Evolutionary conservation across 2,888 invertebrate genomes (phyloP).

Genomic region (Pollenia griseotomentosa): DNA sequence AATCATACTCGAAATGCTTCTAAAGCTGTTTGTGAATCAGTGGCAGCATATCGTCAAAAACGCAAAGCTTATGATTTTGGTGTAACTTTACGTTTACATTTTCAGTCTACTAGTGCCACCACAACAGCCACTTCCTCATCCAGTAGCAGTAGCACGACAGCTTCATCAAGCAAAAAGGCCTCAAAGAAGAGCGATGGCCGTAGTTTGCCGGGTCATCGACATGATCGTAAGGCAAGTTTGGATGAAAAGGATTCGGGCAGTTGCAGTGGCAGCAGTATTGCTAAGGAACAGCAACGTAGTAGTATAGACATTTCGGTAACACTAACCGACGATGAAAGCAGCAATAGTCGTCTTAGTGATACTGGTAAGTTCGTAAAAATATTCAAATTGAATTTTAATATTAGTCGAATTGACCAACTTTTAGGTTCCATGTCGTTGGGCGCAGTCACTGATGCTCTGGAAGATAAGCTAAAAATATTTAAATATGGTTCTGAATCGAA

Average conservation of each 20-base stretch:
- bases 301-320: constrained; percentile 82
- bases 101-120: constrained; percentile 80
- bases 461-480: constrained; percentile 81
- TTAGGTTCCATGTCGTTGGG: constrained; percentile 92
- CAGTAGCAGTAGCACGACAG: constrained; percentile 76
- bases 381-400: not conserved
- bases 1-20: constrained; percentile 65
- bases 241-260: constrained; percentile 81
- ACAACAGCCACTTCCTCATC: constrained; percentile 73
- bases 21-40: constrained; percentile 60
- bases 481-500: constrained; percentile 86
- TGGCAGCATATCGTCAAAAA: constrained; percentile 77
- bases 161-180: constrained; percentile 65
- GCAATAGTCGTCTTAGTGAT: constrained; percentile 82
- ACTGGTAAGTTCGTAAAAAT: constrained; percentile 79
- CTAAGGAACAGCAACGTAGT: constrained; percentile 79
- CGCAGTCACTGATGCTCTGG: constrained; percentile 93
- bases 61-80: constrained; percentile 81
- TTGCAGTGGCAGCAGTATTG: constrained; percentile 76
- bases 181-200: constrained; percentile 76
- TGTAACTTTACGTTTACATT: constrained; percentile 82
- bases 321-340: constrained; percentile 83
- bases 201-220: constrained; percentile 70
- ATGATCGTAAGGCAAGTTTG: constrained; percentile 80
- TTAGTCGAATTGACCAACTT: not conserved